A percentile compares a stretch with the other conserved stretches of the same genome.
Evolutionary conservation across 2,113 vertebrate species (phyloP).

Genomic region (Pedionomus torquatus): DNA sequence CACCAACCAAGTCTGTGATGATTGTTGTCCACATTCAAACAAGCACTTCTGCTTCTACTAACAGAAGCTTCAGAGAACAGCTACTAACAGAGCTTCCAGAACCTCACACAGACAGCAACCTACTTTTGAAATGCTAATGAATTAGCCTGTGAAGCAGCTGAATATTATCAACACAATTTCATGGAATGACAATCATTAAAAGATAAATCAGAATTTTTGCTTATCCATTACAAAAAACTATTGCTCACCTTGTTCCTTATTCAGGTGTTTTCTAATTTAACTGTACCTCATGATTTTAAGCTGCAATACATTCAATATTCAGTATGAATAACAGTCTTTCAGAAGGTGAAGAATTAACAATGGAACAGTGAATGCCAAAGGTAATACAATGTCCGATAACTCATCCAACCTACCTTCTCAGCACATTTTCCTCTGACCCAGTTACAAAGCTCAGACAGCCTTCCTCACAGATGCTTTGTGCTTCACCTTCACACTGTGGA

Average conservation of each 20-base stretch:
- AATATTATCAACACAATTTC: background rate
- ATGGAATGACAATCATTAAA: background rate
- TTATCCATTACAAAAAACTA: background rate
- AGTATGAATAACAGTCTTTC: background rate
- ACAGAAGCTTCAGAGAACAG: no score
- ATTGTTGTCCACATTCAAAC: background rate
- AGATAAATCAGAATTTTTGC: background rate
- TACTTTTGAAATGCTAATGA: background rate
- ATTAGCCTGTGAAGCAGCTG: background rate
- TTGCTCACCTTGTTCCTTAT: background rate
- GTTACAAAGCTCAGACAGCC: background rate
- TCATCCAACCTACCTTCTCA: slow-evolving; percentile 28
- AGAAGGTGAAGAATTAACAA: background rate
- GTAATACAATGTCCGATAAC: background rate
- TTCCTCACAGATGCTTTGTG: background rate
- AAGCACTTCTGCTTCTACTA: background rate
- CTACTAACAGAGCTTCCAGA: background rate
- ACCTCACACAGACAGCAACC: background rate
- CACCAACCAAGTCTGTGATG: background rate
- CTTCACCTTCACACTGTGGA: background rate
- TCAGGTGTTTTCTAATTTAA: background rate
- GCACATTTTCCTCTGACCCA: background rate
- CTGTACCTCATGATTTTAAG: background rate
- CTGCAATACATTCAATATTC: background rate
- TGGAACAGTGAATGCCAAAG: background rate